Evolutionary conservation across 2,888 invertebrate genomes (phyloP), one percentile per base, ranked within the genome.

Genomic region (Lycaena phlaeas): DNA sequence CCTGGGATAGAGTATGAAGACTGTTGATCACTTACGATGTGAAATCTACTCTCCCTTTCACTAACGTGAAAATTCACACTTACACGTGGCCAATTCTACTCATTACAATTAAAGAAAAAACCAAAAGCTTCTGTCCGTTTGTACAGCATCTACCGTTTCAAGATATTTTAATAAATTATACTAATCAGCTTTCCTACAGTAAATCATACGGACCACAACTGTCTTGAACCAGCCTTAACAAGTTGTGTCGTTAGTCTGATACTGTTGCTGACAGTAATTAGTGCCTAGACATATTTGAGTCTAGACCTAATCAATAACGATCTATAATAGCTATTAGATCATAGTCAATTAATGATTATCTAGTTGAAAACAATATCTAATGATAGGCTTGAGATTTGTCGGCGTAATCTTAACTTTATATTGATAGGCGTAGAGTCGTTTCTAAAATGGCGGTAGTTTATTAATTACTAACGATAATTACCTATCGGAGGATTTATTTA

Each of bases 261-360:
- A 59, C 61, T 52, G 56, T 62, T 65, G 68, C 61, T 63, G 61
- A 67, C 63, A 61, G 53, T 53, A 54, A 57, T 52, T 60, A 57
- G 31, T 17, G 7, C 11, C 31, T 17, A 31, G 31, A 31, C 30
- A 15, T 27, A 27, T 31, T 17, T 18, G 15, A 31, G 31, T 31
- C 31, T 31, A 31, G 31, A 18, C 31, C 18, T 31, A 31, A 31
- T 31, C 31, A 31, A 31, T 31, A 31, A 31, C 18, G 31, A 31
- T 31, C 12, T 31, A 17, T 31, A 31, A 15, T 31, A 31, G 30
- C 61, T 65, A 62, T 64, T 61, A 61, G 64, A 48, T 51, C 47
- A 51, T 54, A 56, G 51, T 51, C 55, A 60, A 53, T 66, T 52
- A 55, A 52, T 51, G 69, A 69, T 68, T 67, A 66, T 61, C 57